These are phyloP conservation scores for Microcebus ravelobensis DNA, from an alignment of 2,113 vertebrate genomes.

Conservation along the genomic window DNA sequence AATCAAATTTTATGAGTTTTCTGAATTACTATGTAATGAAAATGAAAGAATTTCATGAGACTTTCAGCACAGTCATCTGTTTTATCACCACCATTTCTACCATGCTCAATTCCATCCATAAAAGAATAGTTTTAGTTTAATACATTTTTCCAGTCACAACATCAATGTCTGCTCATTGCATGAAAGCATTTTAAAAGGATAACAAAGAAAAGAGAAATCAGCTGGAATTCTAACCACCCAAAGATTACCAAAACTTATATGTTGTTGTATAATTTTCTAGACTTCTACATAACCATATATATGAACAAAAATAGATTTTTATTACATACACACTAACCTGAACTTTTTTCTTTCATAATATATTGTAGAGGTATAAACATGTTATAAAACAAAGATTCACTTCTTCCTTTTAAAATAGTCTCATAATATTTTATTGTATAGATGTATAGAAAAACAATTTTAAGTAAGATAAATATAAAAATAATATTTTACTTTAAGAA, in stretches of 20 bases:
- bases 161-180: background rate
- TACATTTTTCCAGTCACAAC: background rate
- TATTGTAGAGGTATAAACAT: background rate
- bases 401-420: background rate
- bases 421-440: background rate
- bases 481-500: constrained; percentile 7
- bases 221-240: background rate
- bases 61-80: background rate
- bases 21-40: background rate
- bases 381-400: background rate
- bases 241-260: background rate
- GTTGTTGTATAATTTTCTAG: background rate
- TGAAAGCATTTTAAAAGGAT: constrained; percentile 3
- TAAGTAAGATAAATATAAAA: constrained; percentile 36
- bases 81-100: background rate
- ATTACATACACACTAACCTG: background rate
- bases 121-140: constrained; percentile 11
- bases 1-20: background rate
- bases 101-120: background rate
- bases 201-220: constrained; percentile 14
- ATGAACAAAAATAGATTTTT: background rate
- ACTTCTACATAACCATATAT: background rate
- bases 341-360: background rate
- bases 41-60: background rate
- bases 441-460: background rate